Conservation (phyloP, 2,888 invertebrate species). For the Apomyelois bistriatella region DNA sequence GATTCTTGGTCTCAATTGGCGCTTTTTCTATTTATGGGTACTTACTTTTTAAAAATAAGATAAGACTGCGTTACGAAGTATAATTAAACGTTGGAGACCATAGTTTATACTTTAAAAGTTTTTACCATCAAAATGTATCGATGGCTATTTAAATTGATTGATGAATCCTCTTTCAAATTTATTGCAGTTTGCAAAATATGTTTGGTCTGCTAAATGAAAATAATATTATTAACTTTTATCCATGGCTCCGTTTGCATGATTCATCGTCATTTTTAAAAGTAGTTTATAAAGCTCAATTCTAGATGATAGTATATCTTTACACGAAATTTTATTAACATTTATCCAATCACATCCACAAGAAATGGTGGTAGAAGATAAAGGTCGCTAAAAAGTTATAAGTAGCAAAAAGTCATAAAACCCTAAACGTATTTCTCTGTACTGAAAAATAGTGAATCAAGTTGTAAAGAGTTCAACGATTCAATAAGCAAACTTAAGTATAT, state of each 20-base stretch:
- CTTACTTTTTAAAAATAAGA: neutral
- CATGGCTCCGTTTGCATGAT: no score
- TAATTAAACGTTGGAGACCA: neutral
- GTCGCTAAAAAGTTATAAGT: no score
- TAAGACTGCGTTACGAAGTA: neutral
- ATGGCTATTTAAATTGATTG: neutral
- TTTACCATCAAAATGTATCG: neutral
- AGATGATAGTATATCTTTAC: no score
- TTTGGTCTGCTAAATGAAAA: no score
- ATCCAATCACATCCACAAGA: no score
- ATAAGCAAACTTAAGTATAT: neutral
- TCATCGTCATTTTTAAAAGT: no score
- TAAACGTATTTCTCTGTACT: neutral
- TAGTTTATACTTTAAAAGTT: neutral
- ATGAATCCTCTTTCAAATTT: neutral
- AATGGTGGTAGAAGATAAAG: no score
- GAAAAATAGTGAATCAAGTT: neutral
- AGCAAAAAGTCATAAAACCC: no score
- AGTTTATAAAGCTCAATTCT: no score
- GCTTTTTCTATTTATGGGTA: conserved; percentile 3
- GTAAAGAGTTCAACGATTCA: neutral
- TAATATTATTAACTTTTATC: no score
- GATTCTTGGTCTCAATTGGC: conserved; percentile 17
- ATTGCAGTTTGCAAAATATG: neutral
- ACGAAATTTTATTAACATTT: no score